phyloP scores from a whole-genome alignment of 53 echinoderm and acorn worm species.

The Mesocentrotus franciscanus region DNA sequence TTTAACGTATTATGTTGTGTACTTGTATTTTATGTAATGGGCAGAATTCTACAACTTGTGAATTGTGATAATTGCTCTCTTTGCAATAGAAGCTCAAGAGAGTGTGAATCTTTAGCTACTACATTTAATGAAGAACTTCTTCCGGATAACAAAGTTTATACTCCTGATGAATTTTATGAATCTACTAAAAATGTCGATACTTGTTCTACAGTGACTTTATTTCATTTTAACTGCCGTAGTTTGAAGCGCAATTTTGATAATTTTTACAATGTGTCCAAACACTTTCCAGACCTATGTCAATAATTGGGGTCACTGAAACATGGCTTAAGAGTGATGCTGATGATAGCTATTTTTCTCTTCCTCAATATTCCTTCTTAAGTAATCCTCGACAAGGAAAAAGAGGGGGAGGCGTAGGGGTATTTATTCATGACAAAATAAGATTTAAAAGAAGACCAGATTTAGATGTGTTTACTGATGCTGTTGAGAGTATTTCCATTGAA shows the following conservation, averaged over 20 bases:
- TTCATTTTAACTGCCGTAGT: conserved; percentile 59
- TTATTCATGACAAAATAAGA: no score
- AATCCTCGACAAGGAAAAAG: no score
- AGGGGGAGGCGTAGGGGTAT: no score
- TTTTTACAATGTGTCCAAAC: conserved; percentile 15
- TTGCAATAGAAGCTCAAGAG: neutral
- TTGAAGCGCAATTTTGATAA: conserved; percentile 47
- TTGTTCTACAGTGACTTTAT: conserved; percentile 8
- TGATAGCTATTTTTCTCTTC: no score
- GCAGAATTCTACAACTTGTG: conserved; percentile 19
- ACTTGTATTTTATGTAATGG: conserved; percentile 33
- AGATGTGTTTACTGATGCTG: no score
- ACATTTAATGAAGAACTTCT: neutral
- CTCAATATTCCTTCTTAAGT: no score
- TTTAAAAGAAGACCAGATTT: no score
- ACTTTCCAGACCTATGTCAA: no score
- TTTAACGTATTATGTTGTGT: no score
- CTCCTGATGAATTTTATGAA: conserved; percentile 18
- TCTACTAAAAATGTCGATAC: neutral
- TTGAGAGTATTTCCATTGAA: conserved; percentile 40
- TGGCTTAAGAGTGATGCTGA: no score
- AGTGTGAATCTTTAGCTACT: conserved; percentile 24
- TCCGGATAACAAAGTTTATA: neutral
- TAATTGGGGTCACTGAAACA: no score
- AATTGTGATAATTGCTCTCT: neutral